These are phyloP conservation scores for Zoanthus solanderi DNA, from an alignment of 92 coral and sea anemone species.

Conservation along the genomic window DNA sequence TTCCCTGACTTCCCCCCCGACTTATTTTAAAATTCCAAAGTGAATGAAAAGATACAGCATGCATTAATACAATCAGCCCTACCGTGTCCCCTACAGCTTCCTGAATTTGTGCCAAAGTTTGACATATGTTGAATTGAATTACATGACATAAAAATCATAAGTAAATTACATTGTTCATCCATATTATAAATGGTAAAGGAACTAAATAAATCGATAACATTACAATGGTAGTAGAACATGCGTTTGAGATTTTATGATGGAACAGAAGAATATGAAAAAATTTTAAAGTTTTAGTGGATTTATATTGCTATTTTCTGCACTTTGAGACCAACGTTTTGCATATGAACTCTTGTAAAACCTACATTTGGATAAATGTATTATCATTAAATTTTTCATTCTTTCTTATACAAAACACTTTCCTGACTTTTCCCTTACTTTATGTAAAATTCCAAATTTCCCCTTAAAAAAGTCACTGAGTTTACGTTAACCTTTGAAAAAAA, in stretches of 20 bases:
- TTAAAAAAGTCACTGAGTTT: too few species aligned
- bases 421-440: constrained; percentile 22
- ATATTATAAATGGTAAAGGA: not conserved
- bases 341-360: constrained; percentile 6
- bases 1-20: not conserved
- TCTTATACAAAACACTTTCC: not conserved
- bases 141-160: not conserved
- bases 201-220: constrained; percentile 8
- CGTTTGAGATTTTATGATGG: not conserved
- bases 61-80: not conserved
- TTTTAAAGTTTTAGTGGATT: not conserved
- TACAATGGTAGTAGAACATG: not conserved
- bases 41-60: not conserved
- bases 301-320: not conserved
- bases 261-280: not conserved
- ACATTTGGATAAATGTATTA: constrained; percentile 8
- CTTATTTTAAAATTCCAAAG: not conserved
- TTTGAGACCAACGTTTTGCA: not conserved
- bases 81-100: not conserved
- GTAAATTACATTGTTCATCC: not conserved
- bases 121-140: not conserved
- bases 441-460: constrained; percentile 2
- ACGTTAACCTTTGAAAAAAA: too few species aligned
- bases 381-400: constrained; percentile 7
- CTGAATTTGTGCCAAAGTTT: not conserved